Conservation (phyloP, 2,888 invertebrate species). For the Hypercompe scribonia region DNA sequence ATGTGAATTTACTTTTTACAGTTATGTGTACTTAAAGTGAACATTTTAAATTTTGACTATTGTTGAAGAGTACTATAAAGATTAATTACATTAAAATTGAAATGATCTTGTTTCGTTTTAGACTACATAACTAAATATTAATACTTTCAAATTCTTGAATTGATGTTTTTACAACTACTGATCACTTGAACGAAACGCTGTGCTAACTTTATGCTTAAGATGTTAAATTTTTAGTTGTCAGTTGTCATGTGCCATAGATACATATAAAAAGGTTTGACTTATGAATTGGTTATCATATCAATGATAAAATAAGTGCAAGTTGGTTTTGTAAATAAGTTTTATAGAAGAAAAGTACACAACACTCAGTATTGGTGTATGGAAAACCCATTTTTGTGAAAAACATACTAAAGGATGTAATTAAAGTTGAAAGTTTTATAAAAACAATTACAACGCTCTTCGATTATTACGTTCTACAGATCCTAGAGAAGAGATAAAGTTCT, state of each 20-base stretch:
- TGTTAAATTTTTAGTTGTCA: background rate
- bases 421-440: background rate
- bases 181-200: too few species aligned
- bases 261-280: background rate
- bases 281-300: background rate
- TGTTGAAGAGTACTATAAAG: too few species aligned
- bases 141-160: too few species aligned
- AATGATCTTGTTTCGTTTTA: too few species aligned
- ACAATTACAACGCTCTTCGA: conserved; percentile 12
- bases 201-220: too few species aligned
- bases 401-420: background rate
- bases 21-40: too few species aligned
- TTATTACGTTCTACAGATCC: conserved; percentile 22
- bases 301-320: background rate
- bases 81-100: too few species aligned
- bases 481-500: conserved; percentile 24
- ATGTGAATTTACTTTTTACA: too few species aligned
- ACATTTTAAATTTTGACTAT: too few species aligned
- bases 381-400: background rate
- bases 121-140: too few species aligned
- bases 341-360: background rate
- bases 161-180: too few species aligned
- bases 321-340: conserved; percentile 10
- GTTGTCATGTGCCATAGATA: background rate
- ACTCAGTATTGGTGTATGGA: background rate